phyloP scores from a whole-genome alignment of 2,888 invertebrate genomes.

The Hyposoter dolosus region DNA sequence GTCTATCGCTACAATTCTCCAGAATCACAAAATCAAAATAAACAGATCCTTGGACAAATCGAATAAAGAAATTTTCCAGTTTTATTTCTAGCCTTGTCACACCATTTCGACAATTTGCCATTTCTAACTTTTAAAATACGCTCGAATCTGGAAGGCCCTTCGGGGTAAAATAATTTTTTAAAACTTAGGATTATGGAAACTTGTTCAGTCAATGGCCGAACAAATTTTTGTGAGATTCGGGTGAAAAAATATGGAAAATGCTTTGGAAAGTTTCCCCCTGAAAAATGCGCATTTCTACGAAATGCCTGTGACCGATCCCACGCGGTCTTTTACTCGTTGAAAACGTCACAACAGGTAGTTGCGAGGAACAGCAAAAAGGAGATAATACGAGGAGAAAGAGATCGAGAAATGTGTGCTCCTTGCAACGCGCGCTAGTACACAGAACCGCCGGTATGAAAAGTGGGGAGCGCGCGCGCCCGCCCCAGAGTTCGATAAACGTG shows the following conservation, averaged over 20 bases:
- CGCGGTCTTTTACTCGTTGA: conserved; percentile 72
- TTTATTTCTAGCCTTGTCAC: too few relatives aligned
- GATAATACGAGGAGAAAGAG: conserved; percentile 61
- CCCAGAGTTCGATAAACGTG: conserved; percentile 64
- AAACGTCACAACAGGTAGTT: conserved; percentile 83
- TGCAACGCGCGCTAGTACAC: conserved; percentile 71
- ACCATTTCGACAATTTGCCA: too few relatives aligned
- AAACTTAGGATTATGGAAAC: too few relatives aligned
- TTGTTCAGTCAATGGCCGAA: not conserved
- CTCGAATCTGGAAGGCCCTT: too few relatives aligned
- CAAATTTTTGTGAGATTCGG: not conserved
- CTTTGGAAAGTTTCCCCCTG: not conserved
- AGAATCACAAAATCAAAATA: not conserved
- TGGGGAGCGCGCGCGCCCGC: conserved; percentile 61
- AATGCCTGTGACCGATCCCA: conserved; percentile 57
- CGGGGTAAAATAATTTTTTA: too few relatives aligned
- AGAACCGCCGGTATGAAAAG: conserved; percentile 54
- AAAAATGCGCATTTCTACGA: not conserved
- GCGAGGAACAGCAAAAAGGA: conserved; percentile 71
- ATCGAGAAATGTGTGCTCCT: conserved; percentile 76
- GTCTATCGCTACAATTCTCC: not conserved
- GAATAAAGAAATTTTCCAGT: not conserved
- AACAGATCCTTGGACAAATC: not conserved
- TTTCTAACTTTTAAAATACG: too few relatives aligned
- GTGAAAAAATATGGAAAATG: not conserved